phyloP scores from a whole-genome alignment of 53 echinoderm and acorn worm species.

The Paelopatides confundens region DNA sequence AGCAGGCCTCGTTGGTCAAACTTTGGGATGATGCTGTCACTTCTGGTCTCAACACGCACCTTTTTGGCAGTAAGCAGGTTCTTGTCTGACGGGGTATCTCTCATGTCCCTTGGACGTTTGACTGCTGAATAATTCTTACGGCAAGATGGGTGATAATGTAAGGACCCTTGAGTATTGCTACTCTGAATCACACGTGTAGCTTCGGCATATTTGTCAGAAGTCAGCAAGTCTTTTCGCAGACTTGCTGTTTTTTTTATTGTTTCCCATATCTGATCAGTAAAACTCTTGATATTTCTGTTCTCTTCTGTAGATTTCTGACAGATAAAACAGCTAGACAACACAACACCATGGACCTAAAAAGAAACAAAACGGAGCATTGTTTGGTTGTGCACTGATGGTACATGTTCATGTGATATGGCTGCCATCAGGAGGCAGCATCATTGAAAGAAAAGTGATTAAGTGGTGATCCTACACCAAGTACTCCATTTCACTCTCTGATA shows the following conservation, averaged over 20 bases:
- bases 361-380: no score
- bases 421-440: no score
- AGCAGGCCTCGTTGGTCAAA: constrained; percentile 30
- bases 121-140: constrained; percentile 51
- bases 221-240: not conserved
- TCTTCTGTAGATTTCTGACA: constrained; percentile 46
- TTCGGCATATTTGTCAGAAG: constrained; percentile 50
- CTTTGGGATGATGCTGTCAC: not conserved
- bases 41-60: constrained; percentile 20
- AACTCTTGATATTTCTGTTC: not conserved
- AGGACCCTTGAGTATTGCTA: not conserved
- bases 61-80: not conserved
- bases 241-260: constrained; percentile 18
- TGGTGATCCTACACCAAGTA: no score
- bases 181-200: constrained; percentile 21
- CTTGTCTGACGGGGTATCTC: not conserved
- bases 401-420: no score
- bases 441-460: no score
- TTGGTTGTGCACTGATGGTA: no score
- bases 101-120: constrained; percentile 47
- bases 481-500: no score
- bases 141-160: constrained; percentile 53
- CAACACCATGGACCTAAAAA: no score
- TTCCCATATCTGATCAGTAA: constrained; percentile 29
- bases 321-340: constrained; percentile 18